A percentile compares a stretch with the other conserved stretches of the same genome.
Evolutionary conservation across 2,888 invertebrate species (phyloP).

Genomic region (Aspidapion aeneum): DNA sequence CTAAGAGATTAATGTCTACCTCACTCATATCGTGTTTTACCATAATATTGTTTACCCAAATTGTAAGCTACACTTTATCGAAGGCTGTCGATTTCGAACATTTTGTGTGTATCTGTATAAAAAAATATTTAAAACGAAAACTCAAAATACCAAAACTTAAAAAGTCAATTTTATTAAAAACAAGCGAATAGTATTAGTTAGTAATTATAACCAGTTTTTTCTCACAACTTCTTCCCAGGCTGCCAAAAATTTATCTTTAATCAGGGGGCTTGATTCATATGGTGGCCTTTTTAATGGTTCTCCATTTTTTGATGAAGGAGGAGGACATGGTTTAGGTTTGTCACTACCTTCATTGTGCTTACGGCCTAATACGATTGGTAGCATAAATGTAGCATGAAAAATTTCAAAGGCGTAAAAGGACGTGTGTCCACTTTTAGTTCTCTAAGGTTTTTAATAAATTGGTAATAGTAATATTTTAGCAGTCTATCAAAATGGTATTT

Average conservation of each 20-base stretch:
- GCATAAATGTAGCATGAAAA: conserved; percentile 46
- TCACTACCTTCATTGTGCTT: conserved; percentile 7
- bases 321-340: neutral
- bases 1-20: conserved; percentile 47
- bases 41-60: conserved; percentile 58
- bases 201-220: neutral
- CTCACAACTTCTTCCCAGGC: neutral
- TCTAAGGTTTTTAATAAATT: conserved; percentile 45
- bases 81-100: no score
- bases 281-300: conserved; percentile 5
- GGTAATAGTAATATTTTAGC: conserved; percentile 49
- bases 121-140: no score
- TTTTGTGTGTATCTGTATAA: no score
- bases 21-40: conserved; percentile 44
- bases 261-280: neutral
- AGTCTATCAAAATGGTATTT: conserved; percentile 47
- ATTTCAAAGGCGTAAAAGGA: conserved; percentile 43
- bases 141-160: no score
- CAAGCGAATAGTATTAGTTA: no score
- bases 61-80: conserved; percentile 53
- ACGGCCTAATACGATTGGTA: conserved; percentile 20
- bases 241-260: neutral
- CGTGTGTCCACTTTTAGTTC: conserved; percentile 35
- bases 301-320: neutral
- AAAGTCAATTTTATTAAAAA: no score